Evolutionary conservation across 1,140 invertebrate genomes (phyloP).

Genomic region (Galleria mellonella): DNA sequence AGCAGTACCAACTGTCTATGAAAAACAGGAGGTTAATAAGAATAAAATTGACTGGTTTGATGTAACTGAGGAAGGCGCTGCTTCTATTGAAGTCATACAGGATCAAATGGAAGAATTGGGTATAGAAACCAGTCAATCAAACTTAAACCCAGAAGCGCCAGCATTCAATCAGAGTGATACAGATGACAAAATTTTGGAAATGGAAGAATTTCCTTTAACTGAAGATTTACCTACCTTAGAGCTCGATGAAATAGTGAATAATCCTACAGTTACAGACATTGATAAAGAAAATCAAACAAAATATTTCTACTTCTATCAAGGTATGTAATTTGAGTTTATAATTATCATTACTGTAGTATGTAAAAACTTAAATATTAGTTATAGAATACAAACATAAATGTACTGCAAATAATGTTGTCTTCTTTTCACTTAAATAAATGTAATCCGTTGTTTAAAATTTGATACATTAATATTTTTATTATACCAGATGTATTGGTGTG

Average conservation of each 20-base stretch:
- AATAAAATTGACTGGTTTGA: constrained; percentile 64
- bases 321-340: constrained; percentile 63
- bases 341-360: no score
- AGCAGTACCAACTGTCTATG: constrained; percentile 35
- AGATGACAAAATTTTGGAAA: constrained; percentile 15
- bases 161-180: constrained; percentile 31
- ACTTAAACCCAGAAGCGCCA: constrained; percentile 47
- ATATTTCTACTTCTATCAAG: constrained; percentile 92
- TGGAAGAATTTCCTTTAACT: constrained; percentile 41
- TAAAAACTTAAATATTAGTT: no score
- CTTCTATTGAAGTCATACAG: constrained; percentile 35
- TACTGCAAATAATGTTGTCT: no score
- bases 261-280: constrained; percentile 32
- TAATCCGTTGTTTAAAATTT: no score
- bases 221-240: constrained; percentile 17
- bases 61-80: constrained; percentile 47
- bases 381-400: no score
- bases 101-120: constrained; percentile 37
- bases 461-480: no score
- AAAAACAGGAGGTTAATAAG: constrained; percentile 45
- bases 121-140: constrained; percentile 21
- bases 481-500: no score
- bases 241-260: constrained; percentile 15
- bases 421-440: no score
- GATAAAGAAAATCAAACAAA: constrained; percentile 70